Percentiles rank a stretch among this genome's conserved stretches.
phyloP scores from a whole-genome alignment of 2,797 vertebrate genomes.

The Lates japonicus region DNA sequence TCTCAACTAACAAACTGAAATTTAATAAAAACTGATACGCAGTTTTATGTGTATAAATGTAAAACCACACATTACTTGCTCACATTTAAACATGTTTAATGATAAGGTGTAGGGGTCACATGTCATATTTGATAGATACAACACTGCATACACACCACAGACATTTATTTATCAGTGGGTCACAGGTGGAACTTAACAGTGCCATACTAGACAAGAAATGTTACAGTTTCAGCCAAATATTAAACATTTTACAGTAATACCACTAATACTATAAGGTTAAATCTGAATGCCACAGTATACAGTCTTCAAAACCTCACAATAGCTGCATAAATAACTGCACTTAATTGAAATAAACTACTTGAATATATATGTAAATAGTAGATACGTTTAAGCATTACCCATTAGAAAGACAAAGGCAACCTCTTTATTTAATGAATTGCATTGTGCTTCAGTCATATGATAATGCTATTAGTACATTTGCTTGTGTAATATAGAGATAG shows the following conservation, averaged over 20 bases:
- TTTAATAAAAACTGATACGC: not conserved
- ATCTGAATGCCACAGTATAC: not conserved
- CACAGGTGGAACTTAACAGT: slow-evolving; percentile 1
- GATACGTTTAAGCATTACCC: not conserved
- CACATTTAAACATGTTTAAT: slow-evolving; percentile 23
- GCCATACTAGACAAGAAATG: not conserved
- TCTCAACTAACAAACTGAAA: not conserved
- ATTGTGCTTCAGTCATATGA: not conserved
- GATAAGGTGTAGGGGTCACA: not conserved
- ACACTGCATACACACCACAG: not conserved
- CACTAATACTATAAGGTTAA: not conserved
- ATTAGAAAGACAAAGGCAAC: not conserved
- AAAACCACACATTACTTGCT: not conserved
- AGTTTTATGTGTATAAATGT: not conserved
- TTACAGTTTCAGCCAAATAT: not conserved
- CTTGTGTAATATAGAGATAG: not conserved
- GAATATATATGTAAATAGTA: slow-evolving; percentile 2
- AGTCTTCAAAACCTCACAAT: not conserved
- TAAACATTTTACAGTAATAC: not conserved
- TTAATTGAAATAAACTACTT: not conserved
- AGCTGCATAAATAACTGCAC: slow-evolving; percentile 12
- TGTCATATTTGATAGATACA: not conserved
- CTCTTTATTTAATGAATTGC: not conserved
- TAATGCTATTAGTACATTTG: not conserved
- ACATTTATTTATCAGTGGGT: not conserved